phyloP scores from a whole-genome alignment of 30 jellyfish, hydroid and myxozoan genomes.

The Mastigias papua region DNA sequence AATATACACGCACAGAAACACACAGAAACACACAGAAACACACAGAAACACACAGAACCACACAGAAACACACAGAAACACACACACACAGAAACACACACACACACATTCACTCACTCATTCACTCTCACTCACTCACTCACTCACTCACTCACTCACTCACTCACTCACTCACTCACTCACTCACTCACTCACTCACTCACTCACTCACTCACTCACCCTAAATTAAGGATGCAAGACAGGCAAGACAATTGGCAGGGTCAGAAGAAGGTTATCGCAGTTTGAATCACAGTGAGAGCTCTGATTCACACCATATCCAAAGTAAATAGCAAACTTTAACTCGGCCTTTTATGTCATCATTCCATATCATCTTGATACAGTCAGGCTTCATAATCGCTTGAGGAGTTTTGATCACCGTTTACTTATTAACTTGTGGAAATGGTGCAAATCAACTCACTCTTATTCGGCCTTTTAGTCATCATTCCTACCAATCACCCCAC shows the following conservation, averaged over 20 bases:
- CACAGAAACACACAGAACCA: too few species aligned
- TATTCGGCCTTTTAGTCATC: slow-evolving; percentile 67
- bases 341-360: slow-evolving; percentile 75
- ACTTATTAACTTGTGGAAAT: neutral
- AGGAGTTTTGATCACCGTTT: slow-evolving; percentile 44
- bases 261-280: slow-evolving; percentile 64
- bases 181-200: too few species aligned
- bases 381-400: slow-evolving; percentile 47
- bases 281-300: neutral
- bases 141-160: too few species aligned
- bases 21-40: too few species aligned
- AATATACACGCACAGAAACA: too few species aligned
- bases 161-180: too few species aligned
- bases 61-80: too few species aligned
- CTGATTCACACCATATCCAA: neutral
- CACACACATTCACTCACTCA: too few species aligned
- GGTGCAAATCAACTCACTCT: slow-evolving; percentile 5
- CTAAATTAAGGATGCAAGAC: too few species aligned
- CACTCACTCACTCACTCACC: too few species aligned
- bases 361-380: slow-evolving; percentile 10
- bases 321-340: slow-evolving; percentile 35
- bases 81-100: too few species aligned
- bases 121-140: too few species aligned
- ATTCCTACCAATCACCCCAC: slow-evolving; percentile 49
- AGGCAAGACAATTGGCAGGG: slow-evolving; percentile 31